These are phyloP conservation scores for Neodon shergylaensis DNA, from an alignment of 2,113 vertebrate genomes.

Conservation along the genomic window DNA sequence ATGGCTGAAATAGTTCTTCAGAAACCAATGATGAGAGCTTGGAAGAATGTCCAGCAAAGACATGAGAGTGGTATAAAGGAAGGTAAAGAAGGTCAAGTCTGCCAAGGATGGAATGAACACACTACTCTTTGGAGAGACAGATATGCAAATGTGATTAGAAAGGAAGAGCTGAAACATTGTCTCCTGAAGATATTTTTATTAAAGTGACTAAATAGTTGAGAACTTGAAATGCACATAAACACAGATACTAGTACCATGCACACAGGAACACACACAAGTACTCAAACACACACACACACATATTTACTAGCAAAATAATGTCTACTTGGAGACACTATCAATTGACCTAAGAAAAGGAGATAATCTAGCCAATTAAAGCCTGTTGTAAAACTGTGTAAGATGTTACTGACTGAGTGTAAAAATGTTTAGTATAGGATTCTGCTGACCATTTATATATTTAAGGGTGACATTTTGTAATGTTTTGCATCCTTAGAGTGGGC, in stretches of 20 bases:
- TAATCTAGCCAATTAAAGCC: neutral
- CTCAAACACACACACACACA: accelerated
- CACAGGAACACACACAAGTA: neutral
- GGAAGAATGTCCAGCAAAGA: neutral
- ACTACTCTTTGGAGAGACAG: accelerated
- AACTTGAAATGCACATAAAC: neutral
- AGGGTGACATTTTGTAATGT: neutral
- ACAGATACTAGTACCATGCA: neutral
- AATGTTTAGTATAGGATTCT: neutral
- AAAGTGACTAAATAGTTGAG: neutral
- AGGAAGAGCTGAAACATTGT: accelerated
- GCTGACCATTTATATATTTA: neutral
- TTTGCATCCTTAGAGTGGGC: neutral
- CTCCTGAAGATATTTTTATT: neutral
- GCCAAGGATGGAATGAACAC: neutral
- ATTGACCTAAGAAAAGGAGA: neutral
- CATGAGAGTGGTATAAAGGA: neutral
- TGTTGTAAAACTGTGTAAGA: neutral
- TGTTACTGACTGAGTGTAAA: neutral
- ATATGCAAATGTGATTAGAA: neutral
- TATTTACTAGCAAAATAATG: neutral
- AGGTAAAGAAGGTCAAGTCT: neutral
- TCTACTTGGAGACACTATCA: neutral
- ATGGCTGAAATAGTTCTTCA: accelerated
- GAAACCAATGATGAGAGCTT: neutral